A percentile compares a stretch with the other conserved stretches of the same genome.
These are phyloP conservation scores for Chironomus tentans DNA, from an alignment of 2,888 invertebrate species.

Conservation along the genomic window DNA sequence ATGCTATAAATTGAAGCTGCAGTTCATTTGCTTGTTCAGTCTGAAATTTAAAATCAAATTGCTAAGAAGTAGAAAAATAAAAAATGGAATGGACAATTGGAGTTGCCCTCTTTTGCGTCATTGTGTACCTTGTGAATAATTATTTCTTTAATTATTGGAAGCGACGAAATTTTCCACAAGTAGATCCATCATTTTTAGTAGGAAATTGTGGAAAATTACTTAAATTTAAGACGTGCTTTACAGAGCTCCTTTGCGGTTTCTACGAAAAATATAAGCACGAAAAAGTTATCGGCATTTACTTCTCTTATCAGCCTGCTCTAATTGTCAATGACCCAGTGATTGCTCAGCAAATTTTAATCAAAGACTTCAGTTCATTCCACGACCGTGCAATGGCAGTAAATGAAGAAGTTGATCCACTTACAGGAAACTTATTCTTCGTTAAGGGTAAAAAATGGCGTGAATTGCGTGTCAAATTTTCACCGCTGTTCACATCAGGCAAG, in stretches of 20 bases:
- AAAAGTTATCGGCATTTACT: conserved; percentile 50
- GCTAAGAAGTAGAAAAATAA: too few species aligned
- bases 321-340: conserved; percentile 54
- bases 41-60: too few species aligned
- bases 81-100: not conserved
- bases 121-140: conserved; percentile 29
- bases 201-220: conserved; percentile 50
- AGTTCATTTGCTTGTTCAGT: too few species aligned
- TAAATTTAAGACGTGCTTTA: conserved; percentile 47
- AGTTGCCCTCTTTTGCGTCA: not conserved
- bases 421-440: conserved; percentile 51
- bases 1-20: too few species aligned
- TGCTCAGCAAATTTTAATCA: conserved; percentile 50
- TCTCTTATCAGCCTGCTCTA: conserved; percentile 52
- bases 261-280: conserved; percentile 39
- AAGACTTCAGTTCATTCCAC: conserved; percentile 55
- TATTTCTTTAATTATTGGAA: conserved; percentile 46
- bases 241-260: conserved; percentile 47
- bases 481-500: conserved; percentile 52
- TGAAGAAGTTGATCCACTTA: conserved; percentile 51
- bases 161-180: conserved; percentile 47
- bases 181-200: conserved; percentile 49
- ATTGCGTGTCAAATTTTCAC: conserved; percentile 49
- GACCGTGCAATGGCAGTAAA: conserved; percentile 55
- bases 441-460: conserved; percentile 51